phyloP scores from a whole-genome alignment of 1,140 invertebrate genomes.

The Drosophila baimaii region DNA sequence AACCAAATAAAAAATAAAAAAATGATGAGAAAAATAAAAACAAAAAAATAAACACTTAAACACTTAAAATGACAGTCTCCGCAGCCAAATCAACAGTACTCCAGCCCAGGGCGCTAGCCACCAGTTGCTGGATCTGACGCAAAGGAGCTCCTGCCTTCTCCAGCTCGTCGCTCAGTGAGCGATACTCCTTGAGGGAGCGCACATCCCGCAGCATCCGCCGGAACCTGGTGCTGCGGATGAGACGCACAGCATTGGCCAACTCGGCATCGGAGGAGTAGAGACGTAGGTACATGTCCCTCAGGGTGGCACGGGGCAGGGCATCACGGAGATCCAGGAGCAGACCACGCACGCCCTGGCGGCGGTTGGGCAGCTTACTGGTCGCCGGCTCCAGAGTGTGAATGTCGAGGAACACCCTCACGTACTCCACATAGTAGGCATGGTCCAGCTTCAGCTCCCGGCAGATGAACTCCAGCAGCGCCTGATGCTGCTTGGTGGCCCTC shows the following conservation, averaged over 20 bases:
- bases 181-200: constrained; percentile 54
- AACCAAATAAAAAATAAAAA: not conserved
- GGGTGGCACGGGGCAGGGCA: constrained; percentile 43
- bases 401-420: constrained; percentile 44
- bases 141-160: constrained; percentile 50
- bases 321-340: constrained; percentile 56
- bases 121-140: constrained; percentile 45
- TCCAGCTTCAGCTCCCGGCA: constrained; percentile 55
- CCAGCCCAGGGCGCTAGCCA: constrained; percentile 63
- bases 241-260: constrained; percentile 42
- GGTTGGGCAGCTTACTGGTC: constrained; percentile 45
- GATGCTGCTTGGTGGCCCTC: constrained; percentile 41
- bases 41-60: not conserved
- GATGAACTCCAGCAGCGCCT: constrained; percentile 42
- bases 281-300: constrained; percentile 49
- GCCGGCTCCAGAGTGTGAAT: constrained; percentile 27
- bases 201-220: constrained; percentile 48
- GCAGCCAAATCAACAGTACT: constrained; percentile 38
- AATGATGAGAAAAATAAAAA: too few relatives aligned
- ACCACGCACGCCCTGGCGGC: constrained; percentile 58
- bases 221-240: constrained; percentile 57
- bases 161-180: constrained; percentile 23
- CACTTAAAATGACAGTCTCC: constrained; percentile 39
- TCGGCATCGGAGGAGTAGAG: constrained; percentile 47
- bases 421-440: constrained; percentile 50